Base-by-base conservation (phyloP, 2,797 vertebrate species). In the Anguilla megastoma region DNA sequence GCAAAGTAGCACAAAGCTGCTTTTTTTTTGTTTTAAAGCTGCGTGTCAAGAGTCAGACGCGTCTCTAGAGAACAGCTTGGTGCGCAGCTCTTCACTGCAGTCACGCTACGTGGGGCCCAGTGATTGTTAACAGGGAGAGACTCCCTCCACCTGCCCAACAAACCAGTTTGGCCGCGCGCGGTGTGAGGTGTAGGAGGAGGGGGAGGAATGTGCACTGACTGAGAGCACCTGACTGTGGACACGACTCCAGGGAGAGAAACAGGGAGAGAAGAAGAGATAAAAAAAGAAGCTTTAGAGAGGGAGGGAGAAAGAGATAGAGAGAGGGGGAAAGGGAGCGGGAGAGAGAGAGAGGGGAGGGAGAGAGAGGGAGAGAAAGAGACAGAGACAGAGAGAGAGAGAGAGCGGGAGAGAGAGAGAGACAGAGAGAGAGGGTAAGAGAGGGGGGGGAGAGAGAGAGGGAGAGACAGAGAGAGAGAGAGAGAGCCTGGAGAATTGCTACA, bases 151-250 rank as follows among this genome's bases (percentile, higher is more conserved):
- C 87, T 56, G 87, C 63, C 66, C 69, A 36, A 88, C 60, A 86
- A 88, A 86, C 87, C 87, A 48, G 87, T 88, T 60, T 80, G 71
- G 56, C 50, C 58, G 21, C 58, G 5, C 36, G 18, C 71, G 66
- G 24, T 66, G 56, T 63, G 83, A 6, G 12, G 10, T 33, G 27
- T 3, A 24, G 50, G 80, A n/a, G 80, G 24, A 50, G 33, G n/a
- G 24, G 52, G 69, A 54, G 80, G 84, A 79, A 85, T 56, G 84
- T 9, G 56, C 79, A 79, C n/a, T 4, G 41, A 7, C 50, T 7
- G 18, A 41, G 50, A 21, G 33, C 87, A 86, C 87, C 87, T 86
- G 84, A 58, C 36, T 60, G 52, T 30, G 58, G 6, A 87, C 54
- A 58, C 7, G 8, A 63, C 24, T 74, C 45, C 60, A 24, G 36